Base-by-base conservation (phyloP, 2,888 invertebrate species). In the Lasioglossum marginatum region DNA sequence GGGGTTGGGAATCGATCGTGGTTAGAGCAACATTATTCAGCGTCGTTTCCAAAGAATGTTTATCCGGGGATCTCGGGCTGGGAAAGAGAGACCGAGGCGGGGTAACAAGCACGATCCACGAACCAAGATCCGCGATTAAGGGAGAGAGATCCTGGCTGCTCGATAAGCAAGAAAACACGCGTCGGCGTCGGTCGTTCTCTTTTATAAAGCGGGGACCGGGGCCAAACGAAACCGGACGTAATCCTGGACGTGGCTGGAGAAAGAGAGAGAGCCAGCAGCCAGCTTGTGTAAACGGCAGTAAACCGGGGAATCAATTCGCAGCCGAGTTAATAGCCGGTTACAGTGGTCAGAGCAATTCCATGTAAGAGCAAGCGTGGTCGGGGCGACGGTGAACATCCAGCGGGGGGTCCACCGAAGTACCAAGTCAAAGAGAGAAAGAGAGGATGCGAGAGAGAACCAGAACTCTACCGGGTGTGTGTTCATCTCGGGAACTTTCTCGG, bases 271-370 rank as follows among this genome's bases (percentile, higher is more conserved):
- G 60, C 27, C 27, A 60, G 60, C 34, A 77, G 37, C 68, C 66
- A 66, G 87, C 75, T 91, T 77, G 89, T 88, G 88, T 88, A 90
- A 90, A 89, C 88, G 87, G 83, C 85, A 86, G 91, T 90, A 91
- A 93, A 92, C 89, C 88, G 87, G 88, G 87, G 91, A 91, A 92
- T 93, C 93, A 90, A 89, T 92, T 93, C 91, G 88, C 86, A 92
- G 90, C 85, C 76, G 92, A 89, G 90, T 88, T 92, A 93, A 93
- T 92, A 90, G 90, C 88, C 87, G 90, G 91, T 88, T 89, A 90
- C 91, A 82, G 87, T 89, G 90, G 92, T 90, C 89, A 84, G 91
- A 91, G 84, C 89, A 80, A 86, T 90, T 88, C 84, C 60, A 82
- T 80, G 88, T 86, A 87, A 87, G 86, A 81, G 89, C 86, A 84